These are phyloP conservation scores for Brachionus koreanus DNA, from an alignment of 1,140 invertebrate genomes.

Conservation along the genomic window DNA sequence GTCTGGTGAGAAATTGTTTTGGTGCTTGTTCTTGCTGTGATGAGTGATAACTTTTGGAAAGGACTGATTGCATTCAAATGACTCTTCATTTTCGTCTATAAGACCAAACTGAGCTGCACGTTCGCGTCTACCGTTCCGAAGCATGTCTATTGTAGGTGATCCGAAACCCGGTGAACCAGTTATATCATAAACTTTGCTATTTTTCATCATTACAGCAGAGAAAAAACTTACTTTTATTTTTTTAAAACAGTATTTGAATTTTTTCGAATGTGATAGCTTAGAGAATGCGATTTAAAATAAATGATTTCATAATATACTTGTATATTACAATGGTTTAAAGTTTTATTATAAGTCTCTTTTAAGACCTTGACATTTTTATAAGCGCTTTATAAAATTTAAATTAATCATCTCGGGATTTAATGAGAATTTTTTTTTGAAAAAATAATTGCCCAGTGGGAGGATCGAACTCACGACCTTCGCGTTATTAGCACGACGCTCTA, in stretches of 20 bases:
- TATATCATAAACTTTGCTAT: slow-evolving; percentile 44
- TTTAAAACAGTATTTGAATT: background rate
- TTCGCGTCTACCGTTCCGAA: slow-evolving; percentile 48
- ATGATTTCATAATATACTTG: slow-evolving; percentile 3
- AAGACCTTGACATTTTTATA: background rate
- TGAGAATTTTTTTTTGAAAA: background rate
- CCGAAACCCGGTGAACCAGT: slow-evolving; percentile 49
- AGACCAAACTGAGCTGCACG: slow-evolving; percentile 51
- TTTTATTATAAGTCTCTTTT: background rate
- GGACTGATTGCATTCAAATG: slow-evolving; percentile 56
- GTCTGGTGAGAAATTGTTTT: slow-evolving; percentile 42
- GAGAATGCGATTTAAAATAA: background rate
- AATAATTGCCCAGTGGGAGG: slow-evolving; percentile 36
- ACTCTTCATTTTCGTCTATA: slow-evolving; percentile 46
- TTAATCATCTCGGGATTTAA: background rate
- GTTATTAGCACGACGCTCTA: slow-evolving; percentile 43
- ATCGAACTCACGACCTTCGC: slow-evolving; percentile 43
- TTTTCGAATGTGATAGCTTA: background rate
- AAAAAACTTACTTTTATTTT: background rate
- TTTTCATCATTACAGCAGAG: background rate
- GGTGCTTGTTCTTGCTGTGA: slow-evolving; percentile 45
- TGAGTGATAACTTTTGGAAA: slow-evolving; percentile 49
- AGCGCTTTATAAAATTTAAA: background rate
- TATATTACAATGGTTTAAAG: background rate
- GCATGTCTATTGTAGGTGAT: slow-evolving; percentile 49